phyloP scores from a whole-genome alignment of 2,113 vertebrate genomes.

The Gobio gobio region DNA sequence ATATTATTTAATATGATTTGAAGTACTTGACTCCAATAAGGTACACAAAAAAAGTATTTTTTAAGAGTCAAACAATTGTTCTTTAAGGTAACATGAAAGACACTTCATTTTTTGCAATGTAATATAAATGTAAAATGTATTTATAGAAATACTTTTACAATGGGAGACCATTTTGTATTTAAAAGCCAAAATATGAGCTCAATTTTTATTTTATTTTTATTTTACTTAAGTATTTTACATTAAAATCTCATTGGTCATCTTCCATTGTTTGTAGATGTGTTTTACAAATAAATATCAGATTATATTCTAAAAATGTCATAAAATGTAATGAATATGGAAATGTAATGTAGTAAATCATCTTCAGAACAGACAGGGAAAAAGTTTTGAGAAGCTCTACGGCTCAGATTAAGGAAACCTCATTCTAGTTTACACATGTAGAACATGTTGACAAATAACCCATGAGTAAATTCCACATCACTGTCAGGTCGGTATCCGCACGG shows the following conservation, averaged over 20 bases:
- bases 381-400: not conserved
- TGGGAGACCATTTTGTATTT: not conserved
- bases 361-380: slow-evolving; percentile 8
- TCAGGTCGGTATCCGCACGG: slow-evolving; percentile 54
- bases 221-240: not conserved
- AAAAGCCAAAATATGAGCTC: not conserved
- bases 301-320: not conserved
- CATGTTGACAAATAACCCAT: slow-evolving; percentile 42
- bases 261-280: not conserved
- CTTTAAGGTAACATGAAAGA: too few relatives aligned
- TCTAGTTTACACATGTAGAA: slow-evolving; percentile 33
- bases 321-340: not conserved
- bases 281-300: not conserved
- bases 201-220: not conserved
- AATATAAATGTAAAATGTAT: not conserved
- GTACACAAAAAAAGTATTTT: too few relatives aligned
- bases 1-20: not conserved
- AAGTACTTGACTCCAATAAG: too few relatives aligned
- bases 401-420: slow-evolving; percentile 32
- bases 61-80: too few relatives aligned
- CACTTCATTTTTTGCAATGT: not conserved
- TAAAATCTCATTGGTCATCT: not conserved
- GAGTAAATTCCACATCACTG: slow-evolving; percentile 48
- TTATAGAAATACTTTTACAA: not conserved
- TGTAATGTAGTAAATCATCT: not conserved